Conservation (phyloP, 1,140 invertebrate species). For the Drosophila virilis region DNA sequence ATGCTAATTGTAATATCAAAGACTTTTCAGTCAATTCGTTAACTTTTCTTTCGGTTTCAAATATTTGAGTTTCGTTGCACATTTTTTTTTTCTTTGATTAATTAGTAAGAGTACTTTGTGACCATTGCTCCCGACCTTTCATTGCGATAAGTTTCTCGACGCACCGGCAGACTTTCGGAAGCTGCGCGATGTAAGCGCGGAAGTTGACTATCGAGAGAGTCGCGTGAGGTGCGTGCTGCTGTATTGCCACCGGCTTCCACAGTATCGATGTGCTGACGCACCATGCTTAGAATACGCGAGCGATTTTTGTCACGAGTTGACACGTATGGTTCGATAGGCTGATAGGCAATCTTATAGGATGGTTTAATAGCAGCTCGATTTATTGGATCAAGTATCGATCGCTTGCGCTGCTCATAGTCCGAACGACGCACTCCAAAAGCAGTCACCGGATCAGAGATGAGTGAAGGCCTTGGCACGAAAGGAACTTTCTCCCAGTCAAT, state of each 20-base stretch:
- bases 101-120: slow-evolving; percentile 76
- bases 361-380: slow-evolving; percentile 85
- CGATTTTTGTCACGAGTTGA: slow-evolving; percentile 87
- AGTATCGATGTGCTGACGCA: slow-evolving; percentile 86
- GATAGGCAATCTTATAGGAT: slow-evolving; percentile 85
- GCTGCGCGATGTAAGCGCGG: slow-evolving; percentile 86
- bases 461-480: slow-evolving; percentile 91
- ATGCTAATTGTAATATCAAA: slow-evolving; percentile 16
- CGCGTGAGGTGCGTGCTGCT: slow-evolving; percentile 85
- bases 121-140: slow-evolving; percentile 85
- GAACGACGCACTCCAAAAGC: slow-evolving; percentile 89
- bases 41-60: slow-evolving; percentile 34
- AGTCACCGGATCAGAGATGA: slow-evolving; percentile 91
- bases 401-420: slow-evolving; percentile 65
- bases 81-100: background rate
- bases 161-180: slow-evolving; percentile 74
- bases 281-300: slow-evolving; percentile 86
- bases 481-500: slow-evolving; percentile 94
- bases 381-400: slow-evolving; percentile 76
- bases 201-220: slow-evolving; percentile 87
- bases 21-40: slow-evolving; percentile 25
- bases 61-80: background rate
- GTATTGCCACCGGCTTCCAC: slow-evolving; percentile 85
- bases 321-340: slow-evolving; percentile 87
- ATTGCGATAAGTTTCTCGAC: slow-evolving; percentile 79